Percentiles rank a stretch among this genome's conserved stretches.
Evolutionary conservation across 92 coral and sea anemone species (phyloP).

Genomic region (Hydrozoanthus gracilis): DNA sequence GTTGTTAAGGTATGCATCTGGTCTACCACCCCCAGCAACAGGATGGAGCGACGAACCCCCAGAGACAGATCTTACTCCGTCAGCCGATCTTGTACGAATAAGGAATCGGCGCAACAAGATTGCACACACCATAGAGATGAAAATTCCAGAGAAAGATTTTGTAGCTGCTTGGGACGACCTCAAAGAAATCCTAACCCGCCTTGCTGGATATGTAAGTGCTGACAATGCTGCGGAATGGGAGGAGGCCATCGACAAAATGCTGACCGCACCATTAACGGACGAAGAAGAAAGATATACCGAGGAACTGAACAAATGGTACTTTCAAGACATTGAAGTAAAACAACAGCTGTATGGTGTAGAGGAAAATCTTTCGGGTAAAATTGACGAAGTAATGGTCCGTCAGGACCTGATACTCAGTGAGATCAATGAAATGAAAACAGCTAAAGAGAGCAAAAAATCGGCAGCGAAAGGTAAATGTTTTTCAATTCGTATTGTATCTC

Average conservation of each 20-base stretch:
- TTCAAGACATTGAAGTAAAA: constrained; percentile 16
- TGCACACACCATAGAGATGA: constrained; percentile 35
- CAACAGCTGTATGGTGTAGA: neutral
- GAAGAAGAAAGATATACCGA: constrained; percentile 23
- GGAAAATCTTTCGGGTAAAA: neutral
- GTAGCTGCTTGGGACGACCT: constrained; percentile 3
- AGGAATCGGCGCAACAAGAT: constrained; percentile 25
- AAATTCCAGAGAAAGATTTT: neutral
- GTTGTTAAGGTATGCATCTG: constrained; percentile 16
- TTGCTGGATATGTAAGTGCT: constrained; percentile 12
- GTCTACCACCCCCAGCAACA: constrained; percentile 9
- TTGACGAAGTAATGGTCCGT: neutral
- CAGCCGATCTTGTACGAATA: constrained; percentile 36
- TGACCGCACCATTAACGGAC: constrained; percentile 20
- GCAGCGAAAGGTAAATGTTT: constrained; percentile 21
- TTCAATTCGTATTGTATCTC: neutral
- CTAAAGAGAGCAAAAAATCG: neutral
- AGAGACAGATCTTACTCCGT: neutral
- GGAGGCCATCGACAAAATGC: constrained; percentile 9
- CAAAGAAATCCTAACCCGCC: constrained; percentile 5
- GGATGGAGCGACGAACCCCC: constrained; percentile 31
- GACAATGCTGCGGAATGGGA: constrained; percentile 19
- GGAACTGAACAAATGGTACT: constrained; percentile 5
- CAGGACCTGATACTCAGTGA: neutral
- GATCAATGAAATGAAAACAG: neutral